phyloP scores from a whole-genome alignment of 2,113 vertebrate species.

The Oncorhynchus nerka region DNA sequence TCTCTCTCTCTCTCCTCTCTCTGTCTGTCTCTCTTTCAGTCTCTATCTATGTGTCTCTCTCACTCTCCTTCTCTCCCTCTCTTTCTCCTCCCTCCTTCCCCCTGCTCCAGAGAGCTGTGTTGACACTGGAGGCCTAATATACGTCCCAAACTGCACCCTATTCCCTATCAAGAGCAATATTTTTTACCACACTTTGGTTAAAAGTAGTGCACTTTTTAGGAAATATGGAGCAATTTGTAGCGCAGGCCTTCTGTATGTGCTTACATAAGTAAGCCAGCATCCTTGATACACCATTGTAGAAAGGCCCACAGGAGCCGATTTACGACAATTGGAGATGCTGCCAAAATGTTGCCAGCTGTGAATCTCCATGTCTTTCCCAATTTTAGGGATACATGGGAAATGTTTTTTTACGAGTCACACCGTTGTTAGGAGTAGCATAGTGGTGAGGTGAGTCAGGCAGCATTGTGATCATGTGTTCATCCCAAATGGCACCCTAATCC shows the following conservation, averaged over 20 bases:
- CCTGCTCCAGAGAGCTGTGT: too few species aligned
- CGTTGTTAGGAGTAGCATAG: not conserved
- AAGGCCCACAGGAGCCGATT: conserved; percentile 39
- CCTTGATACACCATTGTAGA: conserved; percentile 17
- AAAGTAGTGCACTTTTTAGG: too few species aligned
- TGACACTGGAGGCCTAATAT: too few species aligned
- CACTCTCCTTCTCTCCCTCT: not conserved
- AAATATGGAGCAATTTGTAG: too few species aligned
- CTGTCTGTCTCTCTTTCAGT: not conserved
- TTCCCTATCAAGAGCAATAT: conserved; percentile 35
- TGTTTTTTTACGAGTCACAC: not conserved
- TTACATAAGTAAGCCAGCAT: conserved; percentile 33
- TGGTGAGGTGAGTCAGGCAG: too few species aligned
- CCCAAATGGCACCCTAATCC: too few species aligned
- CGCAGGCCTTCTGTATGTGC: not conserved
- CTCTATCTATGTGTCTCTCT: not conserved
- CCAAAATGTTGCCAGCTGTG: not conserved
- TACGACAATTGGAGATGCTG: conserved; percentile 41
- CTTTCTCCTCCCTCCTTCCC: not conserved
- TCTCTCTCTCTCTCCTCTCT: too few species aligned
- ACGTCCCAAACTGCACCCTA: conserved; percentile 16
- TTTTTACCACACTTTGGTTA: conserved; percentile 9
- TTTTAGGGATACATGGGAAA: not conserved
- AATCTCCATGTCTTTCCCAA: conserved; percentile 9
- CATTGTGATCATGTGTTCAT: too few species aligned